Evolutionary conservation across 2,797 vertebrate species (phyloP), one percentile per base, ranked within the genome.

Genomic region (Poecile montanus): DNA sequence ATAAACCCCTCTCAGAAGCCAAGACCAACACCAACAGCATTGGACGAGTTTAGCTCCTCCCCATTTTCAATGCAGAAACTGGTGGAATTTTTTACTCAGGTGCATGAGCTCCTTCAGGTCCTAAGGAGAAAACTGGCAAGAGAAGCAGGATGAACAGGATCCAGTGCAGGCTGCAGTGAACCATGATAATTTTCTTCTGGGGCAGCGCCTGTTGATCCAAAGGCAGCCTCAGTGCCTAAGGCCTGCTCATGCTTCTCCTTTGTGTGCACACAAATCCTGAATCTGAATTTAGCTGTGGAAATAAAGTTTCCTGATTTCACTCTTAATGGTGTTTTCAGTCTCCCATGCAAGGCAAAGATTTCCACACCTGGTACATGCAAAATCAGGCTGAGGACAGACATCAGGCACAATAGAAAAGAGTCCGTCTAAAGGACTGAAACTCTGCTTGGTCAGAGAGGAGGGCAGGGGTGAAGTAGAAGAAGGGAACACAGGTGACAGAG

Each of bases 1-100:
- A 23, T 42, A 16, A n/a, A 18, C 1, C 9, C 70, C 0, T 0
- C 6, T 7, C 48, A 44, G 19, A 53, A 15, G 11, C 57, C 38
- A 47, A 51, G 1, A 12, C 53, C 20, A 57, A n/a, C 3, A 15
- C 29, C 53, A 53, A 40, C 48, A 4, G 14, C 34, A 7, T 0
- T 6, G 0, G 12, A 9, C 16, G 18, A 8, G 4, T 23, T 50
- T 30, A 7, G 2, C 0, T 16, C 68, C 9, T 48, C 42, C 10
- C 47, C 58, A 2, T 83, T 68, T 53, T 45, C 81, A 22, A 9
- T 1, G 8, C 38, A 67, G n/a, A 92, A 88, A 51, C 12, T 86
- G 45, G 5, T 32, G 16, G 3, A 63, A 6, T 60, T 91, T 58
- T 89, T 95, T 25, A 47, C 1, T 10, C 19, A 2, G 40, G 3